These are phyloP conservation scores for Cremastinae sp. DNA, from an alignment of 2,888 invertebrate species.

Conservation along the genomic window DNA sequence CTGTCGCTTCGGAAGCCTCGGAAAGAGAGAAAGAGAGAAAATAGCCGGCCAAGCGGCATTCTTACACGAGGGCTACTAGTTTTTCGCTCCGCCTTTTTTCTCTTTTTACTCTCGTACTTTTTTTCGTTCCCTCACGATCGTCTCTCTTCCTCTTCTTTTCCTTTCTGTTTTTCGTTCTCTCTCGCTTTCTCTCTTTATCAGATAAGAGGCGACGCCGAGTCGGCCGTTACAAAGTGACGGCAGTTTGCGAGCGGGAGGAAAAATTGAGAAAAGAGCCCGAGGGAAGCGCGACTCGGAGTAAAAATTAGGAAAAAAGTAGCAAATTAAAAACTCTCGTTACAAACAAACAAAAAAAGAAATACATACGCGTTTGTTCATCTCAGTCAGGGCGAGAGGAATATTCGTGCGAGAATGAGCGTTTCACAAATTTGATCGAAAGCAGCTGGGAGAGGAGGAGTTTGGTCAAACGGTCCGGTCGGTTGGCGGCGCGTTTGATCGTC, in stretches of 20 bases:
- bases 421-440: slow-evolving; percentile 41
- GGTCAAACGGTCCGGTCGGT: slow-evolving; percentile 25
- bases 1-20: slow-evolving; percentile 34
- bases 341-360: too few relatives aligned
- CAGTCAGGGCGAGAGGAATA: slow-evolving; percentile 11
- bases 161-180: slow-evolving; percentile 53
- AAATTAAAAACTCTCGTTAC: too few relatives aligned
- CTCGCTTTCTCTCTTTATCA: slow-evolving; percentile 24
- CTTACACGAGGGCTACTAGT: slow-evolving; percentile 72
- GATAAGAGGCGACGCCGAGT: slow-evolving; percentile 39
- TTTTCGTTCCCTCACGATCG: slow-evolving; percentile 50
- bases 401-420: slow-evolving; percentile 12
- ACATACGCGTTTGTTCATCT: background rate
- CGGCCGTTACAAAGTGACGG: slow-evolving; percentile 61
- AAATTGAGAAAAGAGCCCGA: slow-evolving; percentile 35
- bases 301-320: too few relatives aligned
- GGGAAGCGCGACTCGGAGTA: too few relatives aligned
- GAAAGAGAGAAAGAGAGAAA: slow-evolving; percentile 33
- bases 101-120: slow-evolving; percentile 11
- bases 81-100: slow-evolving; percentile 65
- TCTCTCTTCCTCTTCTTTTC: slow-evolving; percentile 26
- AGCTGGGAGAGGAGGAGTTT: slow-evolving; percentile 45
- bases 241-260: slow-evolving; percentile 39
- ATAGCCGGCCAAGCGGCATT: slow-evolving; percentile 67
- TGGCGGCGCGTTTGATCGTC: slow-evolving; percentile 53